Base-by-base conservation (phyloP, 1,140 invertebrate genomes). In the Yoshiicerus persimilis region DNA sequence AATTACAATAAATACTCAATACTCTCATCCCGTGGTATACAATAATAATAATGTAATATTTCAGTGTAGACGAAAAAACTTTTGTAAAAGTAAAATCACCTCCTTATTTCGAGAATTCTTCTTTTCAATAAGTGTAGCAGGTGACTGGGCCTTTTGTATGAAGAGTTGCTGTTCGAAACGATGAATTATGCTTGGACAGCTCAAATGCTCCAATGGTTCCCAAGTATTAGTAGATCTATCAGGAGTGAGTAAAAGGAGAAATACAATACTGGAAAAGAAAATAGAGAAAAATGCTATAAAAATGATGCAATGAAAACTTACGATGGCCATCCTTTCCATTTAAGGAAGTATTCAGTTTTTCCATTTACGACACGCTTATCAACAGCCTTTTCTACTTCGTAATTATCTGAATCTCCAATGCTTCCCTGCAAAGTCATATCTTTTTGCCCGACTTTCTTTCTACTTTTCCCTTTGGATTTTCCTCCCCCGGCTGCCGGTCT, bases 321-420 rank as follows among this genome's bases (percentile, higher is more conserved):
- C 75, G 70, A 66, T 20, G 75, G 75, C 87, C 87, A 87, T 11
- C 77, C 77, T 36, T 84, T 87, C 87, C 87, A 87, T 47, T 84
- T 83, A 27, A 87, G 75, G n/a, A 87, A 87, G 64, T 87, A 87
- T 38, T 87, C 36, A 62, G 87, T 87, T 36, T 64, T 84, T 11
- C 87, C 87, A 84, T 83, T n/a, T 2, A 34, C 41, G 9, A 84
- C 25, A 36, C 75, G 23, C 36, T 87, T 87, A 25, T 84, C 87
- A 4, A 87, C 77, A 11, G 77, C 87, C 34, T 87, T 56, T 38
- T 87, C 87, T n/a, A 87, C 87, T 11, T 80, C 75, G 23, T 36
- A 80, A 80, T 80, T 80, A 32, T 80, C 75, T 8, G 32, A 5
- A n/a, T 80, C 75, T 23, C 75, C 75, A 23, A 80, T 80, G 20